Evolutionary conservation across 2,797 vertebrate genomes (phyloP).

Genomic region (Monodelphis domestica): DNA sequence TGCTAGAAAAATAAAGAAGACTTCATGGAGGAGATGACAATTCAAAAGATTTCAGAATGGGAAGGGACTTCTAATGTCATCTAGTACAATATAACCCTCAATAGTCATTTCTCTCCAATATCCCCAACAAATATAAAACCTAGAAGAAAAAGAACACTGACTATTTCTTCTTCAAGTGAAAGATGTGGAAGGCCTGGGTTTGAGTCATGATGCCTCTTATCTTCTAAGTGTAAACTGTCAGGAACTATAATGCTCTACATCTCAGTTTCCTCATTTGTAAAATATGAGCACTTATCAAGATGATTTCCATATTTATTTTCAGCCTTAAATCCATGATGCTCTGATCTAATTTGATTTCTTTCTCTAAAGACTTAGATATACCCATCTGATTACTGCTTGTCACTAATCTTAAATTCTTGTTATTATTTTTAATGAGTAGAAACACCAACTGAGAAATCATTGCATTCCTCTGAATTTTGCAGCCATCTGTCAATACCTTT

Average conservation of each 20-base stretch:
- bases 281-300: not conserved
- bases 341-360: not conserved
- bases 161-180: not conserved
- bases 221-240: not conserved
- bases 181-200: not conserved
- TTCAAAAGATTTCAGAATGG: not conserved
- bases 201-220: not conserved
- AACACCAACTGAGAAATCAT: not conserved
- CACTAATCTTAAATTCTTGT: not conserved
- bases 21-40: not conserved
- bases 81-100: not conserved
- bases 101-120: not conserved
- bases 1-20: not conserved
- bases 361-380: not conserved
- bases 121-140: not conserved
- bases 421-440: conserved; percentile 21
- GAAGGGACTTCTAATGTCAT: not conserved
- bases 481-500: not conserved
- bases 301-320: not conserved
- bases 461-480: conserved; percentile 1
- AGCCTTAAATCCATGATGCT: not conserved
- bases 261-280: not conserved
- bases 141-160: not conserved
- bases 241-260: not conserved
- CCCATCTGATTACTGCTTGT: not conserved